Conservation (phyloP, 2,113 vertebrate species). For the Rhinolophus ferrumequinum region DNA sequence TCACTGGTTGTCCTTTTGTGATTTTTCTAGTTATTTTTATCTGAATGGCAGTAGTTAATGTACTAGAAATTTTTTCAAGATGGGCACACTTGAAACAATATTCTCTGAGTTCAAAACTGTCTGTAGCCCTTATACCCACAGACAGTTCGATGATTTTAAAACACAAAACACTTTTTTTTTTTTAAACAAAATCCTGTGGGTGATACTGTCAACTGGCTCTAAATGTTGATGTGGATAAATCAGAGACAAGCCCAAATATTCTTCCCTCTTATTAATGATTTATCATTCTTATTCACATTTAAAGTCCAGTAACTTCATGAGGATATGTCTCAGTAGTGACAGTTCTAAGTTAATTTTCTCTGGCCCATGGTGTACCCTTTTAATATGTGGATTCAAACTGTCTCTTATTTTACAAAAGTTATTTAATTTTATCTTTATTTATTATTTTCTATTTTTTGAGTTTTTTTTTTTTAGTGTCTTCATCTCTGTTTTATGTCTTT, state of each 20-base stretch:
- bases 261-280: not conserved
- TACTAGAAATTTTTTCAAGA: not conserved
- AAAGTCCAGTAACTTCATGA: not conserved
- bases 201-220: not conserved
- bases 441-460: not conserved
- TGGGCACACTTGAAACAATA: not conserved
- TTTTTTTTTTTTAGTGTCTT: not conserved
- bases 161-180: not conserved
- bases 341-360: not conserved
- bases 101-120: not conserved
- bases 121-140: not conserved
- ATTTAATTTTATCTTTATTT: slow-evolving; percentile 15
- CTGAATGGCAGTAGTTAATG: not conserved
- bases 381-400: not conserved
- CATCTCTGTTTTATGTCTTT: not conserved
- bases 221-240: not conserved
- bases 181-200: not conserved
- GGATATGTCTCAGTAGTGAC: not conserved
- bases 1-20: not conserved
- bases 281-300: not conserved
- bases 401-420: not conserved
- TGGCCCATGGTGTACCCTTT: not conserved
- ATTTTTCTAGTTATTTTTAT: slow-evolving; percentile 37
- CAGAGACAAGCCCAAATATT: not conserved
- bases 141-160: not conserved